Evolutionary conservation across 2,113 vertebrate genomes (phyloP), one percentile per base, ranked within the genome.

Genomic region (Leuciscus idus): DNA sequence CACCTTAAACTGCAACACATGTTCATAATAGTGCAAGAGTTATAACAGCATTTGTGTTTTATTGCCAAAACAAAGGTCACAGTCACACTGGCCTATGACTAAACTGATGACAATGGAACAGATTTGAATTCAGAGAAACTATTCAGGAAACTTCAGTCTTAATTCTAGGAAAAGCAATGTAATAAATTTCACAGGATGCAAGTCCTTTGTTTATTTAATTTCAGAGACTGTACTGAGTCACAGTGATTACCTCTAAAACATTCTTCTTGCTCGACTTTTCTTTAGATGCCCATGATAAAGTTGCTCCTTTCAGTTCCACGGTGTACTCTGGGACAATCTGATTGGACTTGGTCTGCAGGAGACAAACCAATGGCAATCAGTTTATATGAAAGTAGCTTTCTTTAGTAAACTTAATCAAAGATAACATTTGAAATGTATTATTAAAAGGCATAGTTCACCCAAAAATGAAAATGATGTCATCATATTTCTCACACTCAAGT

Each of bases 181-280:
- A 36, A 78, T 78, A 13, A 0, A 64, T 59, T 81, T 46, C 36
- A 48, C 59, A 61, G 33, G 10, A 59, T 80, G 55, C 4, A 13
- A 28, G 55, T 43, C 6, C 2, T 78, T 57, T 78, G 28, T 33
- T 52, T 21, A 23, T 23, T 33, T 33, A 33, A 61, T 76, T 76
- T 28, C 23, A 76, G 15, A 76, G 7, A 17, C 12, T 76, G 43
- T 26, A 9, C 46, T 4, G 46, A 30, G 13, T 30, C 48, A 59
- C 10, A 43, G 28, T 2, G 0, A 0, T 55, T 88, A 98, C 97
- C 96, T 99, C 97, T 2, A 99, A 88, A 28, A 99, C 97, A 0
- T 98, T 95, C 90, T 97, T 99, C 93, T 97, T 99, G 92, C 98
- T 99, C 17, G 97, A 98, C 76, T 98, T 99, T 85, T 98, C 97